Evolutionary conservation across 2,113 vertebrate genomes (phyloP), one percentile per base, ranked within the genome.

Genomic region (Podarcis muralis): DNA sequence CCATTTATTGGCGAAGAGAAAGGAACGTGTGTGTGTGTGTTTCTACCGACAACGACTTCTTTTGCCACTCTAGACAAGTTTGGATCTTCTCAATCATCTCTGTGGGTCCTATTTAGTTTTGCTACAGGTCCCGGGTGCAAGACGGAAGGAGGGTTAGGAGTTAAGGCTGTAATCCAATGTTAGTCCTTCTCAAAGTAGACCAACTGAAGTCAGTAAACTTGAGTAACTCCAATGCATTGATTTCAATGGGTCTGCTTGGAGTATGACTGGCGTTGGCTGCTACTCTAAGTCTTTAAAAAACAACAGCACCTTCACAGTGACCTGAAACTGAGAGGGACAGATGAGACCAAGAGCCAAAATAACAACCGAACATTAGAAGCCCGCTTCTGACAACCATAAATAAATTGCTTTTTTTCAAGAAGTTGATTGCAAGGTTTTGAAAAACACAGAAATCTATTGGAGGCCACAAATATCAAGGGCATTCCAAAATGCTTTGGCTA

Each of bases 81-180:
- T 97, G 97, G 9, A 53, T 53, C 96, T 95, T 96, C 97, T 20
- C 6, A 97, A 97, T 97, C 97, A 96, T 97, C 94, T 96, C 95
- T 95, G 95, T 97, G 96, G 95, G 96, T 97, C 96, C 97, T 97
- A 95, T 97, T 96, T 96, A 7, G 96, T 97, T 97, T 97, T 95
- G 95, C 96, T 96, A 96, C 95, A 96, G 96, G 95, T 95, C 96
- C 92, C 97, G 97, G 94, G 96, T 48, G 96, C 96, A 96, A 97
- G 96, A 97, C 96, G 95, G 95, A 97, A 97, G 96, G 95, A 96
- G 96, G 96, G 96, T 96, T 96, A 96, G 96, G 97, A 97, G 97
- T 97, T 95, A 97, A 95, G 96, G 91, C 95, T 95, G 59, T 62
- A 16, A 15, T 62, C 59, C 13, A 62, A 62, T 20, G 59, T 62